These are phyloP conservation scores for Reticulitermes lucifugus DNA, from an alignment of 2,888 invertebrate genomes.

Conservation along the genomic window DNA sequence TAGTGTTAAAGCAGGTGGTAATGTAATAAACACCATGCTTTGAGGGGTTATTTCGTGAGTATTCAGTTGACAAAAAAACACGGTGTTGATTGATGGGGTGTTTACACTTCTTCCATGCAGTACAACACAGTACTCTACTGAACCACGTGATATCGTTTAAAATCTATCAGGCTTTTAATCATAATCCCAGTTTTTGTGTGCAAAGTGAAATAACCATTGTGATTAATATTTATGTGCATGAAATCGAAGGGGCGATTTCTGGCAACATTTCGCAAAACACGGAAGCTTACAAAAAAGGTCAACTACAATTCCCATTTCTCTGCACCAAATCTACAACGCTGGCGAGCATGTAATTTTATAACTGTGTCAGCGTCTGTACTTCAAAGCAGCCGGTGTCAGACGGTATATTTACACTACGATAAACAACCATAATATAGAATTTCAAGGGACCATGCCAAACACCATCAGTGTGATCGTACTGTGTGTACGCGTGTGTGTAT, in stretches of 20 bases:
- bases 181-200: not conserved
- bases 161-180: not conserved
- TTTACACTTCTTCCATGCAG: too few relatives aligned
- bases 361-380: not conserved
- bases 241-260: not conserved
- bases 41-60: too few relatives aligned
- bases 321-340: not conserved
- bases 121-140: not conserved
- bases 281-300: not conserved
- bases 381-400: not conserved
- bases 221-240: not conserved
- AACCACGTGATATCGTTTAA: not conserved
- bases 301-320: not conserved
- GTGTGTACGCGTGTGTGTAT: not conserved
- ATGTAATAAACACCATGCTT: too few relatives aligned
- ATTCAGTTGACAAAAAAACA: too few relatives aligned
- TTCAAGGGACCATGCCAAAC: not conserved
- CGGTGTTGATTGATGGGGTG: too few relatives aligned
- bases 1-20: too few relatives aligned
- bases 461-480: slow-evolving; percentile 10
- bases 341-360: not conserved
- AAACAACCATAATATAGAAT: slow-evolving; percentile 12
- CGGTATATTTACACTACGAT: not conserved
- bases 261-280: not conserved
- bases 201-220: not conserved